A percentile compares a stretch with the other conserved stretches of the same genome.
Conservation (phyloP, 2,797 vertebrate species). For the Meriones psammophilus region DNA sequence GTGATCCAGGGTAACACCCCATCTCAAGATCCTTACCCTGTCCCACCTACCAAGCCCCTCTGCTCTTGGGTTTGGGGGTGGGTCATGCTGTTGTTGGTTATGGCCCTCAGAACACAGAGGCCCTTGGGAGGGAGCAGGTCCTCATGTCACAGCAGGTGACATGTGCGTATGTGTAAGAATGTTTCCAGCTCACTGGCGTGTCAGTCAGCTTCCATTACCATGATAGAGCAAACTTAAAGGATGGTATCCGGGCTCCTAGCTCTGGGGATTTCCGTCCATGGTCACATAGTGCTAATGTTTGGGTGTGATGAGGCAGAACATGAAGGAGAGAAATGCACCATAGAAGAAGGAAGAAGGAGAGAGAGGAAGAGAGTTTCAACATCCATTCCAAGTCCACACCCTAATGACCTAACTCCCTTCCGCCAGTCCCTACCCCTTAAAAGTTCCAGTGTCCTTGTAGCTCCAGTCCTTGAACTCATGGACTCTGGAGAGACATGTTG, state of each 20-base stretch:
- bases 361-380: not conserved
- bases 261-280: not conserved
- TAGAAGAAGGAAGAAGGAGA: not conserved
- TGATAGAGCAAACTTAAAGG: not conserved
- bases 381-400: not conserved
- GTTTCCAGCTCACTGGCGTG: too few relatives aligned
- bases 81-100: not conserved
- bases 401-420: not conserved
- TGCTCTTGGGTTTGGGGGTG: not conserved
- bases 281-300: not conserved
- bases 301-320: not conserved
- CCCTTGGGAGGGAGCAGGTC: not conserved
- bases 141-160: accelerated
- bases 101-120: not conserved
- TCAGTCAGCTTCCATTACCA: not conserved
- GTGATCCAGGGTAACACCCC: not conserved
- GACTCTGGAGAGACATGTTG: too few relatives aligned
- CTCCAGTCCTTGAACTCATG: too few relatives aligned
- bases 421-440: not conserved
- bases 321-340: not conserved
- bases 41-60: not conserved
- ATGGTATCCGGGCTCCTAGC: not conserved
- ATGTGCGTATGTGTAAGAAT: accelerated
- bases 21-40: not conserved
- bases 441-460: not conserved